These are phyloP conservation scores for Scaptodrosophila lebanonensis DNA, from an alignment of 1,140 invertebrate species.

Conservation along the genomic window DNA sequence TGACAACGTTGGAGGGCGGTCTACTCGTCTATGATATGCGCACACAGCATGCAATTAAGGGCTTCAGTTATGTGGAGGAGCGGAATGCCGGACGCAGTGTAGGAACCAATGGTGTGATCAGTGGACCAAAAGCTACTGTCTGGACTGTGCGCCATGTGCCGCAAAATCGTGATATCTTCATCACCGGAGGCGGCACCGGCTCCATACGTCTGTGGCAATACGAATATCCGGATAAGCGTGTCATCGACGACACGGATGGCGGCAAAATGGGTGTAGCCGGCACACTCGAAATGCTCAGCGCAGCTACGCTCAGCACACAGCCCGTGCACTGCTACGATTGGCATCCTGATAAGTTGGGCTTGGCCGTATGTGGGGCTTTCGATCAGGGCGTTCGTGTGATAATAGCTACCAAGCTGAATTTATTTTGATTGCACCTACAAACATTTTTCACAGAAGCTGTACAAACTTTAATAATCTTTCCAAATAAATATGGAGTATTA, in stretches of 20 bases:
- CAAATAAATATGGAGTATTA: too few species aligned
- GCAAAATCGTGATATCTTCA: constrained; percentile 96
- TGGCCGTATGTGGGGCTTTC: constrained; percentile 92
- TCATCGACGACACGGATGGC: constrained; percentile 83
- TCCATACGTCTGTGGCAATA: constrained; percentile 95
- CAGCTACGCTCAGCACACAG: constrained; percentile 89
- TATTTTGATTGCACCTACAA: constrained; percentile 46
- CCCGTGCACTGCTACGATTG: constrained; percentile 94
- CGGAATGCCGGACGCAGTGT: constrained; percentile 79
- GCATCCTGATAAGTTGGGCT: constrained; percentile 92
- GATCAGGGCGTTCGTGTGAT: constrained; percentile 94
- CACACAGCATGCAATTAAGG: constrained; percentile 91
- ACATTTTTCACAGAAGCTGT: too few species aligned
- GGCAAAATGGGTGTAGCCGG: constrained; percentile 86
- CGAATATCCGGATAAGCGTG: constrained; percentile 89
- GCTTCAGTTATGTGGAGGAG: constrained; percentile 88
- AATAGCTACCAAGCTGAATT: constrained; percentile 93
- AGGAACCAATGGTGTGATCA: constrained; percentile 68
- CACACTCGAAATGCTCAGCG: constrained; percentile 86
- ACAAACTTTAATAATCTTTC: too few species aligned
- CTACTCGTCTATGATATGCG: constrained; percentile 93
- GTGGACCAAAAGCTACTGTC: constrained; percentile 88
- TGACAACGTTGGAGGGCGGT: constrained; percentile 94
- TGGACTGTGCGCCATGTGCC: constrained; percentile 93
- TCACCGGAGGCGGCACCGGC: constrained; percentile 92